These are phyloP conservation scores for Hozukius guyotensis DNA, from an alignment of 2,797 vertebrate genomes.

Conservation along the genomic window DNA sequence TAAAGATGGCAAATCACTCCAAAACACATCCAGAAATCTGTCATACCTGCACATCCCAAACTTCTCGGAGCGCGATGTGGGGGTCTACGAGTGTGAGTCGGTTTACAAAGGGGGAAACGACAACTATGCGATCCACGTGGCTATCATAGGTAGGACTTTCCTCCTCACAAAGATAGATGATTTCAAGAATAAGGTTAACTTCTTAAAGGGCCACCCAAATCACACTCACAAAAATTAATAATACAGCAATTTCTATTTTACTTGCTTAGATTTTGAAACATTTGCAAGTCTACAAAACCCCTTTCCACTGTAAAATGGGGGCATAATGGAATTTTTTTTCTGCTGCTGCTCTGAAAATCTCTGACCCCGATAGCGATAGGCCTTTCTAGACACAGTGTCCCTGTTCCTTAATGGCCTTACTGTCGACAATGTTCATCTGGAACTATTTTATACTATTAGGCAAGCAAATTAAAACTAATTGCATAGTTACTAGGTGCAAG, in stretches of 20 bases:
- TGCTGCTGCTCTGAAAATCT: neutral
- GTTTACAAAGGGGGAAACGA: conserved; percentile 17
- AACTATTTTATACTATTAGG: neutral
- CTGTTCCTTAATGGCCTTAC: neutral
- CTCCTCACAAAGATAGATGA: neutral
- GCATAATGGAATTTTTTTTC: neutral
- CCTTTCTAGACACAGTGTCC: neutral
- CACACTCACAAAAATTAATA: neutral
- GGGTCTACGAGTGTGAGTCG: conserved; percentile 72
- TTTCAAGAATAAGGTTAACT: neutral
- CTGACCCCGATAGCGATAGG: neutral
- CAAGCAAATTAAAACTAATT: neutral
- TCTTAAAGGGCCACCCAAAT: neutral
- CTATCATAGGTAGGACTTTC: conserved; percentile 62
- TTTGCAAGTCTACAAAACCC: neutral
- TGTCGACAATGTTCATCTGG: neutral
- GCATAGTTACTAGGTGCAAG: neutral
- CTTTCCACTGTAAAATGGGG: neutral
- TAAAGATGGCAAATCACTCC: conserved; percentile 56
- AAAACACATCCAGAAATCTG: conserved; percentile 20
- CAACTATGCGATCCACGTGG: neutral
- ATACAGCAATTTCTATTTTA: neutral
- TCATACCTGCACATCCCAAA: conserved; percentile 73
- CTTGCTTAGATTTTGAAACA: neutral
- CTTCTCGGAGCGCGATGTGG: conserved; percentile 67